phyloP scores from a whole-genome alignment of 2,113 vertebrate species.

The Nothobranchius furzeri region DNA sequence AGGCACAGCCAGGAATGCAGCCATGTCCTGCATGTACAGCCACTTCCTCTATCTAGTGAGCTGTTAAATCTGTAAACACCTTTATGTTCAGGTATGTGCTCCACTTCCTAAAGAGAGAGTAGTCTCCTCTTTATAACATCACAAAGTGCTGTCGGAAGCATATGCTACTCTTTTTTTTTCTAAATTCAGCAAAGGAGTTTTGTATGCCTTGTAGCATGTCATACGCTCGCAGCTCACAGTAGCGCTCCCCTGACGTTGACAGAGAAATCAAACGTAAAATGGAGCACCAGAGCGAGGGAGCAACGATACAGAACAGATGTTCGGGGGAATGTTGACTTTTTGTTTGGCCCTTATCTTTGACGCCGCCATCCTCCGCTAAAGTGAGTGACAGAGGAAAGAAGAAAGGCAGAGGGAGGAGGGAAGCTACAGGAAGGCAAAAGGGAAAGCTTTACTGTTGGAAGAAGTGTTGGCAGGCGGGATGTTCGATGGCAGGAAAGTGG shows the following conservation, averaged over 20 bases:
- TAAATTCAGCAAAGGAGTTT: constrained; percentile 64
- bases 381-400: constrained; percentile 59
- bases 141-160: constrained; percentile 56
- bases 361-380: constrained; percentile 58
- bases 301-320: constrained; percentile 74
- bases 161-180: constrained; percentile 70
- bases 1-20: constrained; percentile 31
- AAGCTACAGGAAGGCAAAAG: constrained; percentile 28
- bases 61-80: constrained; percentile 54
- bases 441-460: constrained; percentile 46
- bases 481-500: constrained; percentile 76
- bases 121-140: constrained; percentile 59
- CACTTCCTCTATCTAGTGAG: constrained; percentile 30
- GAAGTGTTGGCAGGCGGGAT: constrained; percentile 62
- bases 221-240: constrained; percentile 54
- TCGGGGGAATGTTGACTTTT: constrained; percentile 69
- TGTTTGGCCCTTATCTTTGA: constrained; percentile 73
- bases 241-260: constrained; percentile 67
- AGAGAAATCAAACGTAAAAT: constrained; percentile 75
- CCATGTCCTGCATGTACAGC: constrained; percentile 14
- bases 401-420: constrained; percentile 32
- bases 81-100: constrained; percentile 35
- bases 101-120: constrained; percentile 48
- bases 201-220: constrained; percentile 66
- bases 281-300: constrained; percentile 65